phyloP scores from a whole-genome alignment of 1,140 invertebrate species.

The Cryptotermes secundus region DNA sequence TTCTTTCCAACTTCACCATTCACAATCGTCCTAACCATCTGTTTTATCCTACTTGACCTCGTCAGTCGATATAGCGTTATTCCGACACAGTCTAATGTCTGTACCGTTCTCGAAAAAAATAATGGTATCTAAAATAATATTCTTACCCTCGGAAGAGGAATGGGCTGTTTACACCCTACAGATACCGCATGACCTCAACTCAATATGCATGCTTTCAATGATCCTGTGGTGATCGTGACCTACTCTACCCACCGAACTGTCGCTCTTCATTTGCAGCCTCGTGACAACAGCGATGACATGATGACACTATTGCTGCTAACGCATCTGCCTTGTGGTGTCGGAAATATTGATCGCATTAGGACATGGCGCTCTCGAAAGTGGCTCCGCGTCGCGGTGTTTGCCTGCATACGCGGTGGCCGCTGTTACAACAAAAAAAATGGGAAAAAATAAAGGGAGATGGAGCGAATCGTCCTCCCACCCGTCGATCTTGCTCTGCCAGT shows the following conservation, averaged over 20 bases:
- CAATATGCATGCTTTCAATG: neutral
- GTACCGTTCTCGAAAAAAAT: no score
- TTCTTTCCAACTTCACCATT: no score
- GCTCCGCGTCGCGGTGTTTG: constrained; percentile 9
- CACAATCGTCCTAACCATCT: no score
- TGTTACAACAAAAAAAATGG: neutral
- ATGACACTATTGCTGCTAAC: neutral
- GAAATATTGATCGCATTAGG: neutral
- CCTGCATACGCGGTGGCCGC: neutral
- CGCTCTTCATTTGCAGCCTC: neutral
- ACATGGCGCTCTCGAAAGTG: constrained; percentile 12
- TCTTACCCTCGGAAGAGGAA: no score
- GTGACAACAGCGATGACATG: neutral
- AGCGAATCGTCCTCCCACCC: neutral
- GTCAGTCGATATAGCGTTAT: no score
- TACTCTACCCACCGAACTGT: neutral
- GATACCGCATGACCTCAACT: neutral
- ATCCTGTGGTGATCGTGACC: neutral
- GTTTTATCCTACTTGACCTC: no score
- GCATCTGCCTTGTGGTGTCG: neutral
- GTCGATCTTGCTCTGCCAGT: neutral
- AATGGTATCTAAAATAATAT: no score
- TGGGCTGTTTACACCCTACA: no score
- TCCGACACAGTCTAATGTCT: no score
- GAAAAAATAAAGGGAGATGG: neutral